Evolutionary conservation across 2,797 vertebrate species (phyloP).

Genomic region (Moxostoma hubbsi): DNA sequence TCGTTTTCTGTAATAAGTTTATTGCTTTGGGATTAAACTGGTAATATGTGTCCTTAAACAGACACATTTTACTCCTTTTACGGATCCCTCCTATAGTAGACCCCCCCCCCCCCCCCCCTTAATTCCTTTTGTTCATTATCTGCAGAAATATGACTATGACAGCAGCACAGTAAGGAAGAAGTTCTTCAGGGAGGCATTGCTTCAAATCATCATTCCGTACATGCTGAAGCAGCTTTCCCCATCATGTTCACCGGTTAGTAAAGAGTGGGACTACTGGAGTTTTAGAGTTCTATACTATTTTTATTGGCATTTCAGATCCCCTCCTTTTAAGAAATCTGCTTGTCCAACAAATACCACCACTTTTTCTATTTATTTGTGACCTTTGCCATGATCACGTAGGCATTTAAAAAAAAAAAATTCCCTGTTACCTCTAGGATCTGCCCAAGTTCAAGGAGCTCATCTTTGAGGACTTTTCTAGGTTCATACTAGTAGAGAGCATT

Average conservation of each 20-base stretch:
- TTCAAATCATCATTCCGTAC: slow-evolving; percentile 96
- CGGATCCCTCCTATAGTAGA: too few relatives aligned
- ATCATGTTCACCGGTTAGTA: slow-evolving; percentile 85
- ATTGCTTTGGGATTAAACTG: too few relatives aligned
- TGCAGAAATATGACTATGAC: slow-evolving; percentile 95
- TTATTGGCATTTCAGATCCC: background rate
- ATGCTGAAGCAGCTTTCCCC: slow-evolving; percentile 91
- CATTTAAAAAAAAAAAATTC: background rate
- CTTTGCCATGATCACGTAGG: too few relatives aligned
- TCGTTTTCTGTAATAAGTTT: too few relatives aligned
- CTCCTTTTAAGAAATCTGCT: too few relatives aligned
- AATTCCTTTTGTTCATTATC: background rate
- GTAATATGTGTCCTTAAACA: too few relatives aligned
- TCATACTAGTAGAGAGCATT: slow-evolving; percentile 92
- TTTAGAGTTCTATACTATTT: background rate
- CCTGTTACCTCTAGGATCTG: slow-evolving; percentile 79
- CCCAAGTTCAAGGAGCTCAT: slow-evolving; percentile 92
- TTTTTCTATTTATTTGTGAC: background rate
- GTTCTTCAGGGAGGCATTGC: slow-evolving; percentile 95
- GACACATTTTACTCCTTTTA: too few relatives aligned
- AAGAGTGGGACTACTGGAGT: too few relatives aligned
- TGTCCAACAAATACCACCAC: too few relatives aligned
- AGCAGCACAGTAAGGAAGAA: slow-evolving; percentile 96
- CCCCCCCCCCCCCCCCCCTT: too few relatives aligned
- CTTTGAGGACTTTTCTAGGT: slow-evolving; percentile 93